These are phyloP conservation scores for Hafferia zeledoni DNA, from an alignment of 2,797 vertebrate genomes.

Conservation along the genomic window DNA sequence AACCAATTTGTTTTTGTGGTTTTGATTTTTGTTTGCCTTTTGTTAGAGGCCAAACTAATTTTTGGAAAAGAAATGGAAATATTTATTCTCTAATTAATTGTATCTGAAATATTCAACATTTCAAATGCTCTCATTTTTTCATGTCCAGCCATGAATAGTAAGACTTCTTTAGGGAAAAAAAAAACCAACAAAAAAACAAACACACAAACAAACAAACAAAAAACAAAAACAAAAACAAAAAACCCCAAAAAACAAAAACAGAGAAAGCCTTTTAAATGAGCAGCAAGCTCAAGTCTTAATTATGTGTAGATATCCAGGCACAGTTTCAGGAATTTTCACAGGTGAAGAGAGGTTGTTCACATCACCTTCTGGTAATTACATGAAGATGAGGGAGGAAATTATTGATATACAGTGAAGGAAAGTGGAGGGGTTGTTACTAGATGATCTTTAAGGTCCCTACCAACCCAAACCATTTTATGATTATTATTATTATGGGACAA, in stretches of 20 bases:
- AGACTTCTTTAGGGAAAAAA: neutral
- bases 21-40: neutral
- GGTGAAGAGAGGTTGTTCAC: neutral
- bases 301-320: neutral
- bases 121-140: neutral
- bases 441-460: neutral
- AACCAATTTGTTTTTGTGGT: neutral
- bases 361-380: conserved; percentile 2
- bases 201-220: neutral
- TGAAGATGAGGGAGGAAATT: conserved; percentile 16
- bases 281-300: neutral
- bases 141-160: accelerated
- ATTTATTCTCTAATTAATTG: neutral
- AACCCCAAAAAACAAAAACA: neutral
- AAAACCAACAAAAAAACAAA: no score
- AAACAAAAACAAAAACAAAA: accelerated
- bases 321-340: neutral
- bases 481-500: neutral
- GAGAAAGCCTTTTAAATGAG: neutral
- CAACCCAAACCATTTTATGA: neutral
- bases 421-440: neutral
- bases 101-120: neutral
- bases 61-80: neutral
- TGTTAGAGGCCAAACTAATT: neutral
- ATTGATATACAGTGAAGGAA: conserved; percentile 1